Evolutionary conservation across 2,888 invertebrate species (phyloP), one percentile per base, ranked within the genome.

Genomic region (Cabera pusaria): DNA sequence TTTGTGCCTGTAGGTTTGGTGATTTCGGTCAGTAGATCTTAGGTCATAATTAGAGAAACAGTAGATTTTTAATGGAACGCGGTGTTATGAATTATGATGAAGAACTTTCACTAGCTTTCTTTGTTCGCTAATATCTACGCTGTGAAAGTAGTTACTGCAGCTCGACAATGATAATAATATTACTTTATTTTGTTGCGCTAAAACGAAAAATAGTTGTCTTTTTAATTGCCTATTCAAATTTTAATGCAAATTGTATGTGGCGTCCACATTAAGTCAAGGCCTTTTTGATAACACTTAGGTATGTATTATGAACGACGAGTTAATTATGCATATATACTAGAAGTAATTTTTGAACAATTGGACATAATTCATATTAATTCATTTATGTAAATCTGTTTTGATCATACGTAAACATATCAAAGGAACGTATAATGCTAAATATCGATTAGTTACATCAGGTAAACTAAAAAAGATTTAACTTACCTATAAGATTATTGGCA

Each of bases 401-500:
- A n/a, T n/a, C n/a, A n/a, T n/a, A n/a, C n/a, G n/a, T n/a, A n/a
- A n/a, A n/a, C n/a, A n/a, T n/a, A n/a, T n/a, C n/a, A n/a, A n/a
- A n/a, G n/a, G n/a, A n/a, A n/a, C n/a, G n/a, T 17, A 27, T 27
- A 27, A 18, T 10, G 27, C n/a, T 1, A 10, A 26, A 27, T 16
- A 5, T 14, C 14, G 16, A 9, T 10, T 12, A 9, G n/a, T n/a
- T n/a, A n/a, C n/a, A n/a, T n/a, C n/a, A n/a, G n/a, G n/a, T n/a
- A n/a, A n/a, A n/a, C n/a, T n/a, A n/a, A n/a, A n/a, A n/a, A n/a
- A n/a, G n/a, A n/a, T n/a, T n/a, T 17, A 31, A 90, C 93, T 93
- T 90, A 95, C 96, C 97, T 81, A 97, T 96, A 57, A 97, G 91
- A 85, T 96, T 96, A 82, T 96, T 96, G 52, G 96, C 96, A 12